Percentiles rank a stretch among this genome's conserved stretches.
Conservation (phyloP, 2,113 vertebrate species). For the Saccopteryx leptura region DNA sequence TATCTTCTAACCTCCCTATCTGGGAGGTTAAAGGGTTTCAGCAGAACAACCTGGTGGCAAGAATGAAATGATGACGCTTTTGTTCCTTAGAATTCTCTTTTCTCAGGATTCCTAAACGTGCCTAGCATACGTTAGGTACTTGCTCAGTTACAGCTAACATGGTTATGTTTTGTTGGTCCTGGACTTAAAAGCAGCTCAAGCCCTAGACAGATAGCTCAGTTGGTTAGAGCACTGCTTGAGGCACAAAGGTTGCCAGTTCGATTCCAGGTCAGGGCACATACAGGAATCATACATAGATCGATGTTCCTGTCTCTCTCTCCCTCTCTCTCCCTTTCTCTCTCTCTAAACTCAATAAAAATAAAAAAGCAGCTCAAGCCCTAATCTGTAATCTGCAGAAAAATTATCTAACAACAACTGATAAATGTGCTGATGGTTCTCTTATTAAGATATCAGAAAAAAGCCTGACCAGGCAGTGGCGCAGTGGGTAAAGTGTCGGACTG, state of each 20-base stretch:
- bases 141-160: neutral
- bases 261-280: too few species aligned
- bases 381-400: neutral
- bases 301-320: too few species aligned
- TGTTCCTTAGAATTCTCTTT: conserved; percentile 3
- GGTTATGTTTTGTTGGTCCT: conserved; percentile 42
- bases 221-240: too few species aligned
- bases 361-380: neutral
- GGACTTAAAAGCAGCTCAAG: neutral
- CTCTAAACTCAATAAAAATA: too few species aligned
- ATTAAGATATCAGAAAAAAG: neutral
- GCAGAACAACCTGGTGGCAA: neutral
- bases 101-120: conserved; percentile 1
- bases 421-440: neutral
- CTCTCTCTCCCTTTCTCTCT: too few species aligned
- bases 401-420: neutral
- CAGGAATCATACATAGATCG: too few species aligned
- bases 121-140: neutral
- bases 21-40: neutral
- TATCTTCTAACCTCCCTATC: neutral
- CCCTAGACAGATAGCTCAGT: neutral
- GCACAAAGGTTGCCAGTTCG: too few species aligned
- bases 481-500: too few species aligned
- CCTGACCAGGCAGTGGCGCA: too few species aligned
- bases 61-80: neutral